phyloP scores from a whole-genome alignment of 2,113 vertebrate genomes.

The Notarius lentiginosus region DNA sequence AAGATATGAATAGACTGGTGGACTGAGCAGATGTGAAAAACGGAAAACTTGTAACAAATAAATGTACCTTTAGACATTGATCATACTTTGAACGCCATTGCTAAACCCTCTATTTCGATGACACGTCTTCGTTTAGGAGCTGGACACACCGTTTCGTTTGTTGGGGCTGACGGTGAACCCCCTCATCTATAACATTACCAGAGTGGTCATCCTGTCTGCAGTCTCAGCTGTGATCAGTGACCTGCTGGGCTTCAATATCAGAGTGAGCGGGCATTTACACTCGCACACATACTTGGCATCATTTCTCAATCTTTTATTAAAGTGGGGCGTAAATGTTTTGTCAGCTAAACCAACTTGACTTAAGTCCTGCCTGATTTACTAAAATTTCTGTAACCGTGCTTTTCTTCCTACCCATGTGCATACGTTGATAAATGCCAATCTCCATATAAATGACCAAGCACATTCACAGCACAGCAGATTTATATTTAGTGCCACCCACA shows the following conservation, averaged over 20 bases:
- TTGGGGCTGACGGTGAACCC: constrained; percentile 96
- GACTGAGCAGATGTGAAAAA: not conserved
- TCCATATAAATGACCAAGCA: not conserved
- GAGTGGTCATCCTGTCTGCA: constrained; percentile 94
- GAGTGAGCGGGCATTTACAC: constrained; percentile 74
- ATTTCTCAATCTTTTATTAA: not conserved
- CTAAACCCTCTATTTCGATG: not conserved
- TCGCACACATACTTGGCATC: not conserved
- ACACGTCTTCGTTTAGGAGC: constrained; percentile 72
- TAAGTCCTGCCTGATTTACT: not conserved
- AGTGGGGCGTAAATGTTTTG: not conserved
- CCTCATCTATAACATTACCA: constrained; percentile 94
- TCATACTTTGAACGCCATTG: not conserved
- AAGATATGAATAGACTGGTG: not conserved
- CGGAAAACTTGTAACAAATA: not conserved
- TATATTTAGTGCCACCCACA: not conserved
- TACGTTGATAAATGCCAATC: not conserved
- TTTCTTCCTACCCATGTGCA: not conserved
- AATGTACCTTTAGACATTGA: not conserved
- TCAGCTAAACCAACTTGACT: not conserved
- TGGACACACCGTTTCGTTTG: constrained; percentile 92
- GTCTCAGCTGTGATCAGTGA: constrained; percentile 96
- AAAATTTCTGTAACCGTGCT: not conserved
- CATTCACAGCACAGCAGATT: not conserved
- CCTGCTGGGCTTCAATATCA: constrained; percentile 94